Base-by-base conservation (phyloP, 2,888 invertebrate genomes). In the Thymelicus acteon region DNA sequence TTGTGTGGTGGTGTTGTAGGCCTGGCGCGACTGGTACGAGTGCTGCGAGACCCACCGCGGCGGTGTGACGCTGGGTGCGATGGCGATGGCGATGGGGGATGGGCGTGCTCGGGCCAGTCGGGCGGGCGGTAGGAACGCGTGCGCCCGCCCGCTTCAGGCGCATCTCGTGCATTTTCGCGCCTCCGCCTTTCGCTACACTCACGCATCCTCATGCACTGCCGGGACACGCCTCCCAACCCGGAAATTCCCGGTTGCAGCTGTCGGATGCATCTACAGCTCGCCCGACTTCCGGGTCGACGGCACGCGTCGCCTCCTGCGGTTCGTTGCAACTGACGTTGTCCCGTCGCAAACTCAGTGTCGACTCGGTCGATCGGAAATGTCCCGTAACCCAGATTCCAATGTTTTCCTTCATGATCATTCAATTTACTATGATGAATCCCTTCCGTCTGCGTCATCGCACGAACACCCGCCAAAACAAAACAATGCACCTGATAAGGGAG, bases 101-200 rank as follows among this genome's bases (percentile, higher is more conserved):
- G 75, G 75, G 75, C 75, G 75, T 74, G 77, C 75, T 75, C 74
- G 68, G 76, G 76, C 73, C 80, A 82, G 83, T 79, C 82, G 85
- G 86, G 88, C 87, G 85, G 86, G 86, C 81, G 83, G 82, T 74
- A 68, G 80, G 73, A 73, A 73, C 75, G 78, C 77, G 82, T 80
- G 80, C 78, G 76, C 80, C 83, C 85, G 82, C 83, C 84, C 82
- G 81, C 77, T 73, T 75, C 74, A 70, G 73, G 64, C 79, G 73
- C 75, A 75, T 77, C 69, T 72, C 65, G 74, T 73, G 76, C 78
- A 76, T 72, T 74, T 72, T 73, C 76, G 80, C 81, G 78, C 76
- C 75, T 80, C 81, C 84, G 80, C 80, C 83, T 66, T 73, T 68
- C 82, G 82, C 83, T 82, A 82, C 84, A 82, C 77, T 72, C 77